phyloP scores from a whole-genome alignment of 2,888 invertebrate species.

The Athetis lepigone region DNA sequence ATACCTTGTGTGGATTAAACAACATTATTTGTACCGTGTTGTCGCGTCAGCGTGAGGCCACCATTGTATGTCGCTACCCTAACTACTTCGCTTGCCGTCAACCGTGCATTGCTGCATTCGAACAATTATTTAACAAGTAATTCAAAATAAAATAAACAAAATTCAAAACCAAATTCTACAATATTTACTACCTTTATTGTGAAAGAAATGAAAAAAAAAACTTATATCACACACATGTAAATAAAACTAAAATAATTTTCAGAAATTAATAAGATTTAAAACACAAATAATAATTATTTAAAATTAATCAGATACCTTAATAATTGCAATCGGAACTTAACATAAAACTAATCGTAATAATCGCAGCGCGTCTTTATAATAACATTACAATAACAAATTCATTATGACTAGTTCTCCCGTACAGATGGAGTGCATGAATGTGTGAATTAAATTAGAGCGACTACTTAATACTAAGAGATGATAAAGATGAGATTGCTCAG shows the following conservation, averaged over 20 bases:
- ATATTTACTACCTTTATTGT: conserved; percentile 64
- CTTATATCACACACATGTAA: conserved; percentile 59
- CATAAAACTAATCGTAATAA: conserved; percentile 48
- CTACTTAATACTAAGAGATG: conserved; percentile 68
- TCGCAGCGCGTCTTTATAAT: conserved; percentile 56
- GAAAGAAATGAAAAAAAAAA: conserved; percentile 61
- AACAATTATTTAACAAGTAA: conserved; percentile 42
- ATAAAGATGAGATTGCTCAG: conserved; percentile 78
- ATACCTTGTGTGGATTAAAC: conserved; percentile 79
- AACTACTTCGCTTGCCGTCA: conserved; percentile 39
- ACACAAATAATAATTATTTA: conserved; percentile 64
- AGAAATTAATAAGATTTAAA: conserved; percentile 65
- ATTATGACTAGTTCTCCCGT: conserved; percentile 83
- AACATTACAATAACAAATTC: conserved; percentile 61
- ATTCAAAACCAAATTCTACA: conserved; percentile 60
- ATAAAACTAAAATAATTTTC: conserved; percentile 58
- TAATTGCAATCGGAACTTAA: conserved; percentile 72
- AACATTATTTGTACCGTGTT: conserved; percentile 83
- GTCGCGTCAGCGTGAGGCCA: conserved; percentile 76
- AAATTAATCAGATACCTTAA: conserved; percentile 64
- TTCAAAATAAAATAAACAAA: conserved; percentile 53
- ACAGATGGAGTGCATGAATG: conserved; percentile 71
- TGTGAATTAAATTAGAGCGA: conserved; percentile 70
- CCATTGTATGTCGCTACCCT: conserved; percentile 58
- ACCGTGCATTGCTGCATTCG: conserved; percentile 32